Conservation (phyloP, 2,797 vertebrate genomes). For the Sebastes itinus region DNA sequence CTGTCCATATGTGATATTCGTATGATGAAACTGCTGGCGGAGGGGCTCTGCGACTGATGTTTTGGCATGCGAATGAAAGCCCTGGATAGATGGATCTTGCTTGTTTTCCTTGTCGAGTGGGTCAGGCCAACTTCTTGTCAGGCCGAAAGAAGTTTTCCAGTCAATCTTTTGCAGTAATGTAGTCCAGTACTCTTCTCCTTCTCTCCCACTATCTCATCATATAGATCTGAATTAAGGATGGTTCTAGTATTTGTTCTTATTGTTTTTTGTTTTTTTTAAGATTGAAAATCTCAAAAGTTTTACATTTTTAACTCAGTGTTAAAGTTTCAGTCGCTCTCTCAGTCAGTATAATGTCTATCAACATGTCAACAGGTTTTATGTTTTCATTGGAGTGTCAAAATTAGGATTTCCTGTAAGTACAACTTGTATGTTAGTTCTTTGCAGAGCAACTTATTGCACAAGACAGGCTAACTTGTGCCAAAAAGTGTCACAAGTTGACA, state of each 20-base stretch:
- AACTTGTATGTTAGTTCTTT: not conserved
- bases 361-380: not conserved
- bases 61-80: conserved; percentile 75
- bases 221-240: conserved; percentile 10
- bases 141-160: conserved; percentile 71
- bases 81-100: conserved; percentile 71
- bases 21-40: conserved; percentile 79
- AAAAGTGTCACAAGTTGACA: not conserved
- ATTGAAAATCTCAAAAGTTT: not conserved
- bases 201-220: conserved; percentile 30
- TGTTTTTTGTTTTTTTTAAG: not conserved
- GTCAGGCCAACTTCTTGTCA: conserved; percentile 78
- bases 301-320: not conserved
- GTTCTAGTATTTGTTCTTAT: not conserved
- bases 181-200: conserved; percentile 58
- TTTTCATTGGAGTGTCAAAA: not conserved
- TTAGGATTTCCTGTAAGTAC: not conserved
- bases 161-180: conserved; percentile 79
- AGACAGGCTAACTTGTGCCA: not conserved
- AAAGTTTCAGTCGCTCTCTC: not conserved
- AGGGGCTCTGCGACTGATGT: conserved; percentile 69
- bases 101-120: conserved; percentile 78
- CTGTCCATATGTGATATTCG: conserved; percentile 78
- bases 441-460: not conserved
- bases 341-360: not conserved